Conservation (phyloP, 2,113 vertebrate genomes). For the Gulo gulo region DNA sequence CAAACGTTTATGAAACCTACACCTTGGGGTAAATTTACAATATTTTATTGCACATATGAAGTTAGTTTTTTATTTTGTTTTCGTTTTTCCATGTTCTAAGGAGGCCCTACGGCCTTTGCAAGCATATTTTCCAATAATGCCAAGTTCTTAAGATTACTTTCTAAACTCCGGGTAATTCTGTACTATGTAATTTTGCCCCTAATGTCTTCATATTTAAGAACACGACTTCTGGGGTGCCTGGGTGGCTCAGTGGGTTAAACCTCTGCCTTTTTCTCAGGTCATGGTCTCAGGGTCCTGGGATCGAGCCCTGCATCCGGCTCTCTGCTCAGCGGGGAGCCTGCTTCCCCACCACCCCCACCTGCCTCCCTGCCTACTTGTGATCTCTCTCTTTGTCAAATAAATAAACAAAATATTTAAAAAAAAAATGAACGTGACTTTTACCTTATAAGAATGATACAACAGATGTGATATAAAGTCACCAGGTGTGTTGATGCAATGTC, state of each 20-base stretch:
- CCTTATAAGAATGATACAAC: not conserved
- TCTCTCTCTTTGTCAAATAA: too few relatives aligned
- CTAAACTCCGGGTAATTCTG: not conserved
- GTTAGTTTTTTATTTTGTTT: not conserved
- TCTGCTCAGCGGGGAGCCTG: too few relatives aligned
- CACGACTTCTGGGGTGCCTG: not conserved
- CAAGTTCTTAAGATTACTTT: not conserved
- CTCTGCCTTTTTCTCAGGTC: too few relatives aligned
- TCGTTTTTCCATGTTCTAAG: not conserved
- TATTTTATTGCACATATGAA: not conserved
- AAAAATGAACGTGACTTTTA: not conserved
- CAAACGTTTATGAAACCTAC: constrained; percentile 42
- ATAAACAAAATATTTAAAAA: too few relatives aligned
- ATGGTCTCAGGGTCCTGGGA: too few relatives aligned
- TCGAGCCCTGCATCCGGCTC: too few relatives aligned
- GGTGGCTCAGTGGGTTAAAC: too few relatives aligned
- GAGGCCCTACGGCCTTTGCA: not conserved
- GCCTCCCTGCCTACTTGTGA: too few relatives aligned
- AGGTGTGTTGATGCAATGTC: too few relatives aligned
- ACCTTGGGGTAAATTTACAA: not conserved
- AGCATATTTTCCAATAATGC: constrained; percentile 37
- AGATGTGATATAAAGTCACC: not conserved
- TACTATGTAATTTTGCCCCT: not conserved
- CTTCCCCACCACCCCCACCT: rapidly evolving
- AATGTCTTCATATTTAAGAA: not conserved